Evolutionary conservation across 2,113 vertebrate genomes (phyloP).

Genomic region (Vidua macroura): DNA sequence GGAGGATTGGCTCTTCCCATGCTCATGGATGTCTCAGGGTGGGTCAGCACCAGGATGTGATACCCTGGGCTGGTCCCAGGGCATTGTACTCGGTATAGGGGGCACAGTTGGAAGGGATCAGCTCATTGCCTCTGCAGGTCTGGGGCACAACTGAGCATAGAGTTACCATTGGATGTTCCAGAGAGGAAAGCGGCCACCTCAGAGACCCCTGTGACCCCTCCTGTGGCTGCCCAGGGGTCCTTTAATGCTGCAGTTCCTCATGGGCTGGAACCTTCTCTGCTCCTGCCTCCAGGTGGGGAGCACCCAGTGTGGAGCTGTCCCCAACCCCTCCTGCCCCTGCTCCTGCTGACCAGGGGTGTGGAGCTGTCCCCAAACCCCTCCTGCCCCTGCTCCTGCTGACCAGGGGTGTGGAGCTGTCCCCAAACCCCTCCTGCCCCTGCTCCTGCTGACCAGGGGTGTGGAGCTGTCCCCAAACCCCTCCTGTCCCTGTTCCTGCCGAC

Average conservation of each 20-base stretch:
- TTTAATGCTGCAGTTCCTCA: not conserved
- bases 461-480: not conserved
- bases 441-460: not conserved
- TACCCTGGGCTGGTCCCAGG: not conserved
- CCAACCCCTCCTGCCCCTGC: not conserved
- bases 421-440: not conserved
- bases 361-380: not conserved
- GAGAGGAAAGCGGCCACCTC: not conserved
- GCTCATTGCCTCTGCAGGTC: too few species aligned
- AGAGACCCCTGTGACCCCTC: not conserved
- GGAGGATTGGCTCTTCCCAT: not conserved
- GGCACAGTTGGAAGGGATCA: not conserved
- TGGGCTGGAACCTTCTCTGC: not conserved
- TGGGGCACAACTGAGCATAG: not conserved
- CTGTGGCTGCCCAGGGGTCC: not conserved
- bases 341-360: not conserved
- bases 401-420: not conserved
- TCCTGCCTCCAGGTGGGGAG: not conserved
- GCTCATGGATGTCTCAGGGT: rapidly evolving
- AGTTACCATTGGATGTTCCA: not conserved
- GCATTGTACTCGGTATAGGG: rapidly evolving
- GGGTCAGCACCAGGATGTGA: too few species aligned
- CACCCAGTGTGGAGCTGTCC: not conserved
- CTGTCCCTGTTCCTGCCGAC: not conserved
- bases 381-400: not conserved